Conservation (phyloP, 2,113 vertebrate species). For the Lontra canadensis region DNA sequence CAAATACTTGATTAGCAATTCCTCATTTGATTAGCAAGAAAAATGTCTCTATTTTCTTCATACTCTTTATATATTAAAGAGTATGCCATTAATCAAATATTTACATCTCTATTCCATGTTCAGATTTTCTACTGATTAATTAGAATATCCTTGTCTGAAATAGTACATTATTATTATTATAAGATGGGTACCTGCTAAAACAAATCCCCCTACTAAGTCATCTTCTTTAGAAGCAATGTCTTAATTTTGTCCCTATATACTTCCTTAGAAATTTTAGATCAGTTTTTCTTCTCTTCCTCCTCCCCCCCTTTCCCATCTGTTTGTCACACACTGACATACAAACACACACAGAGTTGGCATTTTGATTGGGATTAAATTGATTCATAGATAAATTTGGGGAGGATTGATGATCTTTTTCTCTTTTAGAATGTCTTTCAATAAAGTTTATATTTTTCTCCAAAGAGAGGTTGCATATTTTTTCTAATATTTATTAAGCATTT, state of each 20-base stretch:
- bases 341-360: neutral
- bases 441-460: neutral
- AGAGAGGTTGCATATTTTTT: neutral
- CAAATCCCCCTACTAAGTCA: neutral
- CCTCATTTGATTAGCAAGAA: neutral
- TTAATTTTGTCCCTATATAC: neutral
- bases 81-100: neutral
- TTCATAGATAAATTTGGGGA: neutral
- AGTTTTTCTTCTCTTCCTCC: neutral
- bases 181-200: neutral
- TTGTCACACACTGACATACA: neutral
- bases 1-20: neutral
- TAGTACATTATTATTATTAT: neutral
- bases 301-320: neutral
- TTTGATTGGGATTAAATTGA: conserved; percentile 16
- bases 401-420: neutral
- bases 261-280: neutral
- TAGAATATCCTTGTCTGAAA: neutral
- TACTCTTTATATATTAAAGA: neutral
- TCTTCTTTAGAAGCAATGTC: neutral
- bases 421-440: neutral
- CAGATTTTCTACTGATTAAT: neutral
- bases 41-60: neutral
- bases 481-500: neutral
- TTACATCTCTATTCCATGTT: neutral